Conservation (phyloP, 2,113 vertebrate genomes). For the Anser cygnoides region DNA sequence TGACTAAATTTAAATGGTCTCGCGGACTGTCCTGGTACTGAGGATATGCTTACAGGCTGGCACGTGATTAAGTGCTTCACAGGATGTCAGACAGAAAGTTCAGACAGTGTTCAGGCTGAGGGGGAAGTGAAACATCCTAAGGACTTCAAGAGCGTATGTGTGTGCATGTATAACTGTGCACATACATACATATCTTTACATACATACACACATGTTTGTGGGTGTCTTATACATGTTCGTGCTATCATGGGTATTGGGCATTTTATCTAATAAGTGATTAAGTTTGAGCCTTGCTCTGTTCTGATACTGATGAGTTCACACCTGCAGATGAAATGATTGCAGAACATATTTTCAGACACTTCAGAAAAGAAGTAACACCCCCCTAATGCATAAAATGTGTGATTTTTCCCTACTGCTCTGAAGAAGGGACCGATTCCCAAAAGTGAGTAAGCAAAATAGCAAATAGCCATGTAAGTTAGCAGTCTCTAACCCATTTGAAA, state of each 20-base stretch:
- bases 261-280: neutral
- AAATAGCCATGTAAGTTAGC: neutral
- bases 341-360: neutral
- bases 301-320: neutral
- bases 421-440: neutral
- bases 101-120: neutral
- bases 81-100: neutral
- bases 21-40: neutral
- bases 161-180: neutral
- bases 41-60: rapidly evolving
- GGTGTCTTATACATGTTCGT: neutral
- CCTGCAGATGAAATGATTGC: neutral
- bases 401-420: neutral
- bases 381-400: neutral
- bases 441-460: neutral
- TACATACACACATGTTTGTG: neutral
- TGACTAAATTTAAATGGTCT: neutral
- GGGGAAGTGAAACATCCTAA: neutral
- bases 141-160: neutral
- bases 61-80: neutral
- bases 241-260: neutral
- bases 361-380: neutral
- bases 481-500: neutral
- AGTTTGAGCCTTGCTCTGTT: neutral
- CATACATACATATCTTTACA: neutral